These are phyloP conservation scores for Epistrophe eligans DNA, from an alignment of 2,888 invertebrate genomes.

Conservation along the genomic window DNA sequence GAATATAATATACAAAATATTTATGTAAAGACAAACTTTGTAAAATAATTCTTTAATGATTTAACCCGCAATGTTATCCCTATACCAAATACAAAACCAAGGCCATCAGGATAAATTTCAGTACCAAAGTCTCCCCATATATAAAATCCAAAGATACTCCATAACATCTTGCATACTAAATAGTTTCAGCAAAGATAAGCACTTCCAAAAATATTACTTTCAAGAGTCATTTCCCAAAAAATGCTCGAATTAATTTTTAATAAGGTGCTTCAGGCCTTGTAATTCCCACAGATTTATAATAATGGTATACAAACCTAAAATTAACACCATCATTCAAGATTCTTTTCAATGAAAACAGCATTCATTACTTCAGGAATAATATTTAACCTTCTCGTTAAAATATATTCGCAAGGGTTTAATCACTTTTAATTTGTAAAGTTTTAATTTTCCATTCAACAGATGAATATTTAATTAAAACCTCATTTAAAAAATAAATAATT, in stretches of 20 bases:
- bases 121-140: no score
- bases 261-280: not conserved
- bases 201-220: not conserved
- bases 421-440: not conserved
- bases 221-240: no score
- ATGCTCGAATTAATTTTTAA: not conserved
- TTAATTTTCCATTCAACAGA: conserved; percentile 8
- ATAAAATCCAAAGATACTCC: not conserved
- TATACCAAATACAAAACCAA: no score
- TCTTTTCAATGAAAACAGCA: not conserved
- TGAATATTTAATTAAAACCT: conserved; percentile 10
- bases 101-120: no score
- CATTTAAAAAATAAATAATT: not conserved
- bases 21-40: no score
- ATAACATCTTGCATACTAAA: no score
- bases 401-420: not conserved
- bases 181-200: not conserved
- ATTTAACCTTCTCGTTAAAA: not conserved
- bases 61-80: no score
- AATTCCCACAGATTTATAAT: not conserved
- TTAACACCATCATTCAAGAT: not conserved
- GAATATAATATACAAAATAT: no score
- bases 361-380: not conserved
- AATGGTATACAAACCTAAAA: not conserved
- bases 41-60: no score